Conservation (phyloP, 23 tunicate species). For the Trididemnum nubilum region DNA sequence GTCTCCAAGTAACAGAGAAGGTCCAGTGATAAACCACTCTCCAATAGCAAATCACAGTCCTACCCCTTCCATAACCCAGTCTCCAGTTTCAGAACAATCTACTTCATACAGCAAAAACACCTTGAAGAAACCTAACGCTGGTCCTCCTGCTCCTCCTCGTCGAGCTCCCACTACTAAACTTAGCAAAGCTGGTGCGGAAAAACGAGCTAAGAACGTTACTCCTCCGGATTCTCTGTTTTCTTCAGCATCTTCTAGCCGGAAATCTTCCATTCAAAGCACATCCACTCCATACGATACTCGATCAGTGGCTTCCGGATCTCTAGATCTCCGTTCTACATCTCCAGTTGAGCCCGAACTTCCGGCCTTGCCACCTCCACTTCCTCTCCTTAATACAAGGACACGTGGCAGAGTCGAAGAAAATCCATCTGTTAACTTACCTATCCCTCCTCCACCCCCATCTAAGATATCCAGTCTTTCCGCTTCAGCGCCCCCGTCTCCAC, state of each 20-base stretch:
- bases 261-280: background rate
- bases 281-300: background rate
- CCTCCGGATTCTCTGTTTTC: background rate
- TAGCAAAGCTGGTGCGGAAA: background rate
- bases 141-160: background rate
- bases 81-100: background rate
- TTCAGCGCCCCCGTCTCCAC: too few species aligned
- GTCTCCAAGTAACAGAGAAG: background rate
- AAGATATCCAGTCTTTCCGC: too few species aligned
- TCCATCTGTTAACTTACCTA: background rate
- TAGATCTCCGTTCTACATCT: background rate
- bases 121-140: background rate
- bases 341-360: background rate
- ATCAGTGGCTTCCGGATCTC: background rate
- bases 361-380: background rate
- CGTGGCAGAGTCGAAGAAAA: background rate
- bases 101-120: background rate
- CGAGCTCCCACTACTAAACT: conserved; percentile 1
- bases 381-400: background rate
- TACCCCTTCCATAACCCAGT: background rate
- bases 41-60: background rate
- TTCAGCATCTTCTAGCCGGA: background rate
- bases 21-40: background rate
- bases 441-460: background rate
- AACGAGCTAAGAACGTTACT: background rate